Evolutionary conservation across 2,113 vertebrate genomes (phyloP).

Genomic region (Seriola aureovittata): DNA sequence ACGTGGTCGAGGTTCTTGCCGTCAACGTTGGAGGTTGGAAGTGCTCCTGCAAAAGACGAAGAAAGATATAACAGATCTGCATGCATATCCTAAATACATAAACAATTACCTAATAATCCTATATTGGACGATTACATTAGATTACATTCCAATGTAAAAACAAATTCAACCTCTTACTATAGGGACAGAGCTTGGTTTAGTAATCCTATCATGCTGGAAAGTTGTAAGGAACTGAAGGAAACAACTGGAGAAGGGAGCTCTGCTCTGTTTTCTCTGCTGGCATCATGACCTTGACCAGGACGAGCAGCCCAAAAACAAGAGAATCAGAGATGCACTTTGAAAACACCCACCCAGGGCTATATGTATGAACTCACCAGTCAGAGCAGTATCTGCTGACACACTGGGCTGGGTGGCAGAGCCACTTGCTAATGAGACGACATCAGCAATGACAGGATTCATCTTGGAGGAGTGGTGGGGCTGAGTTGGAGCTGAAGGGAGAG

Average conservation of each 20-base stretch:
- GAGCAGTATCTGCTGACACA: slow-evolving; percentile 89
- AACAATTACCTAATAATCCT: not conserved
- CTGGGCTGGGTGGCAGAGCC: slow-evolving; percentile 92
- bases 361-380: slow-evolving; percentile 87
- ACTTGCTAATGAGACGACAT: slow-evolving; percentile 94
- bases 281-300: not conserved
- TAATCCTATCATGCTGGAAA: no score
- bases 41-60: slow-evolving; percentile 85
- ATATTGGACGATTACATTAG: not conserved
- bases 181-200: not conserved
- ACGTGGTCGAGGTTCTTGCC: slow-evolving; percentile 95
- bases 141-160: no score
- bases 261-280: no score
- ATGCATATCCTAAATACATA: not conserved
- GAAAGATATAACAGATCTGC: not conserved
- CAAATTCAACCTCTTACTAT: not conserved
- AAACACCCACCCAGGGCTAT: not conserved
- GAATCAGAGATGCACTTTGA: not conserved
- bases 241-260: no score
- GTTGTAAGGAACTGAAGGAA: not conserved
- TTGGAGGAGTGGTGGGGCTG: slow-evolving; percentile 77
- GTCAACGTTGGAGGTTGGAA: slow-evolving; percentile 88
- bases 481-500: slow-evolving; percentile 57
- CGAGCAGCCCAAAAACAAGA: not conserved
- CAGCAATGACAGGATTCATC: slow-evolving; percentile 95